Base-by-base conservation (phyloP, 2,797 vertebrate genomes). In the Micrastur ruficollis region DNA sequence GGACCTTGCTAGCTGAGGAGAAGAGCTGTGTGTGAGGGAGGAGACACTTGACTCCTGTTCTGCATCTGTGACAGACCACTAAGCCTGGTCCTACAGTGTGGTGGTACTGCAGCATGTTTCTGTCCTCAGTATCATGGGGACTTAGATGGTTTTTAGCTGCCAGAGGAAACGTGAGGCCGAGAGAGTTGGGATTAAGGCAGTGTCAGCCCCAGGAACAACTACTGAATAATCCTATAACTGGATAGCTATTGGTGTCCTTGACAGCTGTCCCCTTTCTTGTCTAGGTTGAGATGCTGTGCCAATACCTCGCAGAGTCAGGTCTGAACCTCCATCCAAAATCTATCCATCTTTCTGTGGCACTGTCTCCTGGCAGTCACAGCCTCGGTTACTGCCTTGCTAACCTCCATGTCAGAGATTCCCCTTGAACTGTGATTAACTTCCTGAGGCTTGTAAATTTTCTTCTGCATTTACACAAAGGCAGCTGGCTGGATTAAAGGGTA, bases 351-450 rank as follows among this genome's bases (percentile, higher is more conserved):
- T 42, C 46, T 34, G 40, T 59, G 72, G 44, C 49, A 7, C 12
- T 31, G 8, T 72, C 36, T 93, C 17, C 44, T 56, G 75, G 25
- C 56, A 59, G 19, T 46, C 29, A 15, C 55, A 72, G 40, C 80
- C n/a, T 40, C 14, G 5, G 49, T 25, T 40, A 3, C 44, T 90
- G 79, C 53, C 55, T 61, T 36, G 44, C 58, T 71, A 3, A 38
- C 42, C 42, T 34, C 34, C 9, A 2, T 40, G 52, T 44, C n/a
- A 63, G 90, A 88, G 44, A 56, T 63, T 88, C 68, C 49, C 61
- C 73, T 90, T 81, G 61, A 89, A 61, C 65, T 74, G 52, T 62
- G 91, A 31, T 52, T 86, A 56, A 44, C 70, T 78, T 71, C 25
- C 71, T 11, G 38, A 78, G 38, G 32, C 25, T 55, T 88, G 10